Conservation (phyloP, 2,113 vertebrate species). For the Notarius quadriscutis region DNA sequence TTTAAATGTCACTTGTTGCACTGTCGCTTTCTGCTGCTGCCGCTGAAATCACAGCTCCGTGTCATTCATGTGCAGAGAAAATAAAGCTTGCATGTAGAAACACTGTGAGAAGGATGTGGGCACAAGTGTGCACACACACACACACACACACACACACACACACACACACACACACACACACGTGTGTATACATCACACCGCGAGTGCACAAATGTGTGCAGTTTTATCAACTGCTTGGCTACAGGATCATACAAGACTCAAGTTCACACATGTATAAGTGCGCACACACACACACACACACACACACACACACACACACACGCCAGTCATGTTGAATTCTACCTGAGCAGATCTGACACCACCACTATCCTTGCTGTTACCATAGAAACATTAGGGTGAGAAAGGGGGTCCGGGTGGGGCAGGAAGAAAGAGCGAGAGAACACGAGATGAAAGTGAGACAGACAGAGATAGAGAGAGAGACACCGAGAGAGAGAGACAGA, state of each 20-base stretch:
- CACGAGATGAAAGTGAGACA: conserved; percentile 12
- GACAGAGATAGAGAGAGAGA: background rate
- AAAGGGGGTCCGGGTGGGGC: background rate
- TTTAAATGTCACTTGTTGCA: background rate
- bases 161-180: no score
- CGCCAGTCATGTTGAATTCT: conserved; percentile 28
- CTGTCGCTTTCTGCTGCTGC: background rate
- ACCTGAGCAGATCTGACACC: conserved; percentile 33
- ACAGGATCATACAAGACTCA: background rate
- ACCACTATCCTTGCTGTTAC: conserved; percentile 45
- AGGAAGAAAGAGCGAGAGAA: conserved; percentile 31
- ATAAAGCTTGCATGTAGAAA: background rate
- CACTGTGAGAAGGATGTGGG: background rate
- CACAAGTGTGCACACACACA: no score
- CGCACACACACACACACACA: background rate
- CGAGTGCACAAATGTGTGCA: background rate
- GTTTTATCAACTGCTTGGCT: background rate
- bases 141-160: no score
- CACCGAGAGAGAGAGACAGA: background rate
- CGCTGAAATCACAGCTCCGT: background rate
- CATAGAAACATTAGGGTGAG: conserved; percentile 46
- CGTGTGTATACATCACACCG: background rate
- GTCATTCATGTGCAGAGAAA: background rate
- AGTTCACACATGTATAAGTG: background rate
- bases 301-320: conserved; percentile 9